Base-by-base conservation (phyloP, 2,113 vertebrate genomes). In the Macaca nemestrina region DNA sequence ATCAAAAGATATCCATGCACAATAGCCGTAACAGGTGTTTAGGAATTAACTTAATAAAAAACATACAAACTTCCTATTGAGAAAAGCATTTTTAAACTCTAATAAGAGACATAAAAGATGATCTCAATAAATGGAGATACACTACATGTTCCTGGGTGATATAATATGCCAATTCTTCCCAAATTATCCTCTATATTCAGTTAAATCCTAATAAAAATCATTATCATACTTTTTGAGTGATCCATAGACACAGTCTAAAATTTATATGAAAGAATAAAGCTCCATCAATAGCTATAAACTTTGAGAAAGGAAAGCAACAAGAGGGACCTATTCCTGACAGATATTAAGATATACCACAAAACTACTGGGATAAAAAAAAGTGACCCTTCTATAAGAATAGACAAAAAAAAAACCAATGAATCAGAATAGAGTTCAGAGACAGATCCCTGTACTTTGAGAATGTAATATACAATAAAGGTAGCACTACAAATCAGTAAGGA, bases 11-110 rank as follows among this genome's bases (percentile, higher is more conserved):
- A 87, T 9, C 9, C 8, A 90, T 14, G 22, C 2, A 70, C 1
- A 40, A 50, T 4, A 90, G 72, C 22, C 12, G 6, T 32, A 67
- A 38, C 38, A 38, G 45, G 16, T 61, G 25, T 32, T 70, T 35
- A 68, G 40, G 23, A 88, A 95, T 86, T 91, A 87, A 57, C 27
- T 73, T 88, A 80, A 72, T 48, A 45, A n/a, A 94, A 82, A 68
- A 80, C 20, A 87, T 59, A 68, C 8, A 94, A 57, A 8, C 55
- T 10, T 79, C 22, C 67, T 38, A 22, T 16, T 57, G 27, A 78
- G 38, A 72, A 88, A 85, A 86, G 84, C 7, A 68, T 59, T 82
- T 50, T 82, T 22, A 70, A 93, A 70, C 22, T 40, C 86, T 64
- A 88, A 80, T 20, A 40, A 86, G 89, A 96, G 23, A 88, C 18